Evolutionary conservation across 2,797 vertebrate genomes (phyloP).

Genomic region (Mergus octosetaceus): DNA sequence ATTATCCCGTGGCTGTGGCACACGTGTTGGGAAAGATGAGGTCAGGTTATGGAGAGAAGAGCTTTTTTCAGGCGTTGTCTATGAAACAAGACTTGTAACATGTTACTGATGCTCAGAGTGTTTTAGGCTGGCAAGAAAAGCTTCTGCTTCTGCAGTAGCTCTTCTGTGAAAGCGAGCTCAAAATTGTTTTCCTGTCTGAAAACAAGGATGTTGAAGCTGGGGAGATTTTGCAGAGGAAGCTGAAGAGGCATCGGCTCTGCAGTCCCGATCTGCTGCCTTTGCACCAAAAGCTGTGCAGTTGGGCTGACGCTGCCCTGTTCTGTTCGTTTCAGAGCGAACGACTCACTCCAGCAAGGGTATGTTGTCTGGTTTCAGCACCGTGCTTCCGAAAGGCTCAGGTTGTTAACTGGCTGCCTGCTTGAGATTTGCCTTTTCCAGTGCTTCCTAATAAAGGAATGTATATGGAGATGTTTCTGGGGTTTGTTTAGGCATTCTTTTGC

Average conservation of each 20-base stretch:
- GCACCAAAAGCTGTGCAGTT: not conserved
- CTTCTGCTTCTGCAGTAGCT: not conserved
- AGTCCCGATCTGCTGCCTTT: not conserved
- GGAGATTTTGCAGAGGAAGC: not conserved
- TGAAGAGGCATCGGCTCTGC: not conserved
- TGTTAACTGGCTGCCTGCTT: not conserved
- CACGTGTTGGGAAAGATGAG: not conserved
- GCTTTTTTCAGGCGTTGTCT: not conserved
- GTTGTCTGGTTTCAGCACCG: not conserved
- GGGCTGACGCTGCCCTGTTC: rapidly evolving
- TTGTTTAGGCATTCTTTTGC: not conserved
- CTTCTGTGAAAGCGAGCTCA: not conserved
- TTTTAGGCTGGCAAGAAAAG: not conserved
- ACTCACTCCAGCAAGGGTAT: not conserved
- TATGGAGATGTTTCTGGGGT: not conserved
- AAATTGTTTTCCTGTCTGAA: not conserved
- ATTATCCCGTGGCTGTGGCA: rapidly evolving
- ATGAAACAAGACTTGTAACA: not conserved
- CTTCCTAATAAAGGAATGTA: not conserved
- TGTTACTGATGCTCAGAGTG: not conserved
- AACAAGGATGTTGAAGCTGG: not conserved
- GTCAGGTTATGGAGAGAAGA: not conserved
- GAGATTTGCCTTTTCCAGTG: not conserved
- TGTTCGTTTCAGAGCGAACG: not conserved
- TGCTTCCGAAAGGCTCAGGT: not conserved